These are phyloP conservation scores for Epinephelus cyanopodus DNA, from an alignment of 2,113 vertebrate species.

Conservation along the genomic window DNA sequence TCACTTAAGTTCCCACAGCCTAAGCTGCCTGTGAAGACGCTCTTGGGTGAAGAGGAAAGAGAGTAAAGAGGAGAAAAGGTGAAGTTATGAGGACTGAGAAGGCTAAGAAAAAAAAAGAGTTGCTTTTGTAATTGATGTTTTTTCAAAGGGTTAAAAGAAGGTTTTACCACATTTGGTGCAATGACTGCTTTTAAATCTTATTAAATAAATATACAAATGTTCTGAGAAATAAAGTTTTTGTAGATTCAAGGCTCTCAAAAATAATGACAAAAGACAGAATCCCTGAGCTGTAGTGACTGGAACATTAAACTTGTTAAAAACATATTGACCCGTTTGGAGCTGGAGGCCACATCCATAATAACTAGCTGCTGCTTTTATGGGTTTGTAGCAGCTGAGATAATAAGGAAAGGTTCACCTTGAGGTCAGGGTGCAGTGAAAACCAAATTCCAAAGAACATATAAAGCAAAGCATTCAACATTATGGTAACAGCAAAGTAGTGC, in stretches of 20 bases:
- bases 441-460: slow-evolving; percentile 4
- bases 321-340: not conserved
- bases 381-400: not conserved
- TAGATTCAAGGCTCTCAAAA: not conserved
- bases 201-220: not conserved
- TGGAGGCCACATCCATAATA: not conserved
- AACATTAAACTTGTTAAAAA: not conserved
- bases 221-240: not conserved
- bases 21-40: slow-evolving; percentile 95
- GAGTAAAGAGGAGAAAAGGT: slow-evolving; percentile 76
- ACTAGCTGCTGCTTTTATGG: not conserved
- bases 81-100: slow-evolving; percentile 33
- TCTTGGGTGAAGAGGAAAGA: slow-evolving; percentile 87
- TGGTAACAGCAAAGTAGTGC: slow-evolving; percentile 10
- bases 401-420: slow-evolving; percentile 11
- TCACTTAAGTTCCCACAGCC: slow-evolving; percentile 95
- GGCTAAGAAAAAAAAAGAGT: not conserved
- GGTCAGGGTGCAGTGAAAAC: slow-evolving; percentile 20
- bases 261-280: slow-evolving; percentile 8
- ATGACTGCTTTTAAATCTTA: slow-evolving; percentile 8
- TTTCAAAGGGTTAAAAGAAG: not conserved
- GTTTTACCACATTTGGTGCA: not conserved
- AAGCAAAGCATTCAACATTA: slow-evolving; percentile 16
- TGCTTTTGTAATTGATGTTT: not conserved
- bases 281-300: not conserved